phyloP scores from a whole-genome alignment of 1,140 invertebrate species.

The Anastrepha obliqua region DNA sequence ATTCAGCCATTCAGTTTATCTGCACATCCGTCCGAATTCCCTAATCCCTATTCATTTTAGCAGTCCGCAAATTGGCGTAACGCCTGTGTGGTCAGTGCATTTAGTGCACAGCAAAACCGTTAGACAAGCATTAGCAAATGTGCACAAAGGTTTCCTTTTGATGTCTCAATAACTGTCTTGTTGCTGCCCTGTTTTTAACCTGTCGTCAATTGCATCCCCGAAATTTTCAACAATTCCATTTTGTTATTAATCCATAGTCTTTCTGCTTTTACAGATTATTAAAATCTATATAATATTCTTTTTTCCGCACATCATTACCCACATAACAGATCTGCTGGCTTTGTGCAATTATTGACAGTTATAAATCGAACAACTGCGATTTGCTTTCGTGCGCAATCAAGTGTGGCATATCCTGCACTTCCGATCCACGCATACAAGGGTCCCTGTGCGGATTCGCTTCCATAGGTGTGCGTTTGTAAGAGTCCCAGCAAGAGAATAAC shows the following conservation, averaged over 20 bases:
- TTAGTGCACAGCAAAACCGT: background rate
- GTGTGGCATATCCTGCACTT: slow-evolving; percentile 46
- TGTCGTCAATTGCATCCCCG: slow-evolving; percentile 35
- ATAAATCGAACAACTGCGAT: slow-evolving; percentile 43
- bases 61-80: slow-evolving; percentile 45
- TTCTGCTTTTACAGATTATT: background rate
- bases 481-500: slow-evolving; percentile 7
- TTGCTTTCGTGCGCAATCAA: slow-evolving; percentile 47
- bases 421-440: background rate
- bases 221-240: slow-evolving; percentile 20
- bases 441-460: background rate
- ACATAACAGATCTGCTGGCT: background rate
- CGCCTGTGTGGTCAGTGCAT: slow-evolving; percentile 10
- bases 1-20: too few relatives aligned
- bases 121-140: slow-evolving; percentile 18
- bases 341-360: slow-evolving; percentile 52
- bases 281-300: slow-evolving; percentile 21
- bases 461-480: background rate
- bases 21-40: background rate
- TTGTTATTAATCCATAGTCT: background rate
- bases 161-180: background rate
- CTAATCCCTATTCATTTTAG: slow-evolving; percentile 16
- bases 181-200: background rate
- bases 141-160: slow-evolving; percentile 5
- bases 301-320: slow-evolving; percentile 15